A percentile compares a stretch with the other conserved stretches of the same genome.
phyloP scores from a whole-genome alignment of 2,797 vertebrate genomes.

The Psittacula echo region DNA sequence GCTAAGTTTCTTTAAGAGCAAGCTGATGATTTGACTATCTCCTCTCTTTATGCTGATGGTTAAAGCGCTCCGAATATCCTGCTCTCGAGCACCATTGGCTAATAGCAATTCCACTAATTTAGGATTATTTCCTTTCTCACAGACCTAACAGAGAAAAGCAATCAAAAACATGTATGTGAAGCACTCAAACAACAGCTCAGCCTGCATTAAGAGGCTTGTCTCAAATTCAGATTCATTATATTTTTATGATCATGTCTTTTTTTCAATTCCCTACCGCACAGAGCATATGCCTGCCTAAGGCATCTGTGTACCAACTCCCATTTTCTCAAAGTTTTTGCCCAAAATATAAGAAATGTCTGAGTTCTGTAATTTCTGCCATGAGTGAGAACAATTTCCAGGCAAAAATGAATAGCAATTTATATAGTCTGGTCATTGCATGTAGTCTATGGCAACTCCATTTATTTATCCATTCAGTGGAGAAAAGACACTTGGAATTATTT shows the following conservation, averaged over 20 bases:
- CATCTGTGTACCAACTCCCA: not conserved
- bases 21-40: conserved; percentile 84
- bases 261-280: not conserved
- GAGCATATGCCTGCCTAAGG: not conserved
- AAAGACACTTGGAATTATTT: not conserved
- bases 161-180: not conserved
- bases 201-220: not conserved
- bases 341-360: not conserved
- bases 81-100: conserved; percentile 85
- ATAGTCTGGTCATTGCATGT: not conserved
- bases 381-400: not conserved
- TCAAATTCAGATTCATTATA: not conserved
- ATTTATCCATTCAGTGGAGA: not conserved
- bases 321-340: not conserved
- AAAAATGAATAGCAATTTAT: not conserved
- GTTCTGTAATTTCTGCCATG: not conserved
- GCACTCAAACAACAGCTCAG: not conserved
- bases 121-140: conserved; percentile 86
- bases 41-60: conserved; percentile 84
- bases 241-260: not conserved
- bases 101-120: conserved; percentile 91
- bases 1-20: conserved; percentile 88
- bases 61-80: conserved; percentile 89
- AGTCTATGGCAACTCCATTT: not conserved
- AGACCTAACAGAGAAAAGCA: conserved; percentile 81